A percentile compares a stretch with the other conserved stretches of the same genome.
phyloP scores from a whole-genome alignment of 2,797 vertebrate species.

The Myripristis murdjan region DNA sequence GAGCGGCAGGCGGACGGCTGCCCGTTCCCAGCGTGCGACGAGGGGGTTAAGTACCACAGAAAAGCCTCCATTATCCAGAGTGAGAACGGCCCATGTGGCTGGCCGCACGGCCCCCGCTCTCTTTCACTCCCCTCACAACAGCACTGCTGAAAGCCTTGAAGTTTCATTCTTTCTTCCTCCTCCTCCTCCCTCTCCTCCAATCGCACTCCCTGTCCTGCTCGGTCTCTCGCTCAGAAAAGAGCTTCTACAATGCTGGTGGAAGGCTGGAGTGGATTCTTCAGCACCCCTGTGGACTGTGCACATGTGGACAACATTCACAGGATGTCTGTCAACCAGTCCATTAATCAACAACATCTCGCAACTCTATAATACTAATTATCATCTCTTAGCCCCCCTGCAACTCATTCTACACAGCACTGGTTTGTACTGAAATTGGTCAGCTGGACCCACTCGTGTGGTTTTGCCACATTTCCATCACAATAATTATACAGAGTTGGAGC shows the following conservation, averaged over 20 bases:
- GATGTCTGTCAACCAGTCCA: slow-evolving; percentile 73
- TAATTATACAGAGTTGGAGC: slow-evolving; percentile 15
- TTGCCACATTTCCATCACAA: slow-evolving; percentile 20
- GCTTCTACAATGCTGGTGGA: slow-evolving; percentile 76
- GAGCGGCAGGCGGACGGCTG: slow-evolving; percentile 84
- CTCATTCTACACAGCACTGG: slow-evolving; percentile 18
- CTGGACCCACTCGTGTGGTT: slow-evolving; percentile 8
- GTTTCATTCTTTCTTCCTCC: slow-evolving; percentile 70
- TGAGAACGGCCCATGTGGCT: slow-evolving; percentile 98
- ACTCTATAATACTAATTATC: slow-evolving; percentile 66
- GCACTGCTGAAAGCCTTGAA: slow-evolving; percentile 75
- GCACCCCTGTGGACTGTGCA: slow-evolving; percentile 80
- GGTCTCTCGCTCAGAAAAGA: slow-evolving; percentile 70
- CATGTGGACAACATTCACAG: slow-evolving; percentile 83
- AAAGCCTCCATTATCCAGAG: slow-evolving; percentile 94
- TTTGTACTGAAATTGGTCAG: neutral
- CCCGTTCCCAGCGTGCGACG: slow-evolving; percentile 90
- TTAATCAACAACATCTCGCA: slow-evolving; percentile 75
- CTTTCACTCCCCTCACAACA: slow-evolving; percentile 80
- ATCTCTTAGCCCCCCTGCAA: slow-evolving; percentile 63
- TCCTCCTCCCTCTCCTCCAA: slow-evolving; percentile 10
- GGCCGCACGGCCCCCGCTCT: slow-evolving; percentile 80
- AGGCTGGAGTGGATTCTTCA: slow-evolving; percentile 79
- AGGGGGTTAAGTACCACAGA: slow-evolving; percentile 94
- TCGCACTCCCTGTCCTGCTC: slow-evolving; percentile 46